phyloP scores from a whole-genome alignment of 1,140 invertebrate species.

The Drosophila pallidifrons region DNA sequence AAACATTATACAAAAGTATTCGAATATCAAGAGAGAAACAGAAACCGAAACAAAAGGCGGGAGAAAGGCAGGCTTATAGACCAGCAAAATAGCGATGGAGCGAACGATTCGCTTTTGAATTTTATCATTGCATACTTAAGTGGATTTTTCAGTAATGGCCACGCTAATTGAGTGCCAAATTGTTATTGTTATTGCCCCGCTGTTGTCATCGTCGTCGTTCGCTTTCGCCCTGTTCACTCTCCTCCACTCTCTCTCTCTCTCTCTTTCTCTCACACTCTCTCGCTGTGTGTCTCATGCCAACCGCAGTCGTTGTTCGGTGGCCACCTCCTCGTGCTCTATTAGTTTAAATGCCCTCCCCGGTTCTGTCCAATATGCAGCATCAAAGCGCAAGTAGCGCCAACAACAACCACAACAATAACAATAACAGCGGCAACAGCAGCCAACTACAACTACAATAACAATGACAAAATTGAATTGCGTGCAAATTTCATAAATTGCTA shows the following conservation, averaged over 20 bases:
- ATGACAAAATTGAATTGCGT: constrained; percentile 72
- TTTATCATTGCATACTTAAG: constrained; percentile 84
- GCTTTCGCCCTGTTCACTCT: neutral
- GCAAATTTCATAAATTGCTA: constrained; percentile 79
- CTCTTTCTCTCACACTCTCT: no score
- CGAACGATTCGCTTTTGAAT: constrained; percentile 74
- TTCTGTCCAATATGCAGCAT: constrained; percentile 36
- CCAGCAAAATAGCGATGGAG: constrained; percentile 46
- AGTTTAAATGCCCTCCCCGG: constrained; percentile 16
- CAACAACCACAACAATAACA: constrained; percentile 37
- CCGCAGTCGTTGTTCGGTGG: neutral
- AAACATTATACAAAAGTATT: constrained; percentile 6
- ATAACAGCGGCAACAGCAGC: constrained; percentile 25
- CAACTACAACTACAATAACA: constrained; percentile 32
- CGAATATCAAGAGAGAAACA: constrained; percentile 3
- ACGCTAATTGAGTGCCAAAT: constrained; percentile 82
- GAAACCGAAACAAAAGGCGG: constrained; percentile 13
- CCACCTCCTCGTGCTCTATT: constrained; percentile 19
- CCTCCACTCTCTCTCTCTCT: neutral
- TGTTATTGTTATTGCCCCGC: constrained; percentile 78
- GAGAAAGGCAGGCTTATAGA: constrained; percentile 40
- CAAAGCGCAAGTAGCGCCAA: constrained; percentile 59
- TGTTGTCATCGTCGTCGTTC: constrained; percentile 58
- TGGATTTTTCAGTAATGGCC: constrained; percentile 81
- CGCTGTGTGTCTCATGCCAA: neutral